Conservation (phyloP, 1,140 invertebrate species). For the Lepidurus packardi region DNA sequence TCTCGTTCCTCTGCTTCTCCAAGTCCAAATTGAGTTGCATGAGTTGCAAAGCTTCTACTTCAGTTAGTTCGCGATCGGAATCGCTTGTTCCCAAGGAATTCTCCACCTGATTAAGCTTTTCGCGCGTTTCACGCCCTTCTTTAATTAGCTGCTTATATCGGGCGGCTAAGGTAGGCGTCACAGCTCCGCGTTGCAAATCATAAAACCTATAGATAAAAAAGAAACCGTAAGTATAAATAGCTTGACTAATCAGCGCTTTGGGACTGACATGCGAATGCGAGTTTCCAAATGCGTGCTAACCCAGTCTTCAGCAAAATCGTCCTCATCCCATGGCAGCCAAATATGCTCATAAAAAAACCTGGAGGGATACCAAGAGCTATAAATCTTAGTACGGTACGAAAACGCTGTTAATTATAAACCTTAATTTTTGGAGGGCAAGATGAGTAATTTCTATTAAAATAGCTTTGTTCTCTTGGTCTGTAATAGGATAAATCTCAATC, state of each 20-base stretch:
- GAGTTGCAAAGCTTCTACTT: background rate
- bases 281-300: constrained; percentile 25
- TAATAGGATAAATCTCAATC: constrained; percentile 22
- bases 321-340: constrained; percentile 30
- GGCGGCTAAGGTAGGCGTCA: background rate
- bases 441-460: constrained; percentile 29
- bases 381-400: background rate
- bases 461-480: constrained; percentile 29
- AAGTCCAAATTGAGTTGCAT: background rate
- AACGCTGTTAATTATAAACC: background rate
- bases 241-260: background rate
- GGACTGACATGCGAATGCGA: constrained; percentile 27
- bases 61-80: constrained; percentile 3
- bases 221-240: constrained; percentile 11
- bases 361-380: background rate
- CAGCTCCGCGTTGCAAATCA: constrained; percentile 30
- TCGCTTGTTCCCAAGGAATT: background rate
- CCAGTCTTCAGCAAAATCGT: constrained; percentile 28
- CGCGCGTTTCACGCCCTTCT: background rate
- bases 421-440: constrained; percentile 28
- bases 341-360: constrained; percentile 33
- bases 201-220: constrained; percentile 20
- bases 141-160: constrained; percentile 6
- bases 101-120: background rate
- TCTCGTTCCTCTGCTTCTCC: background rate